Evolutionary conservation across 2,797 vertebrate species (phyloP).

Genomic region (Silurus lanzhouensis): DNA sequence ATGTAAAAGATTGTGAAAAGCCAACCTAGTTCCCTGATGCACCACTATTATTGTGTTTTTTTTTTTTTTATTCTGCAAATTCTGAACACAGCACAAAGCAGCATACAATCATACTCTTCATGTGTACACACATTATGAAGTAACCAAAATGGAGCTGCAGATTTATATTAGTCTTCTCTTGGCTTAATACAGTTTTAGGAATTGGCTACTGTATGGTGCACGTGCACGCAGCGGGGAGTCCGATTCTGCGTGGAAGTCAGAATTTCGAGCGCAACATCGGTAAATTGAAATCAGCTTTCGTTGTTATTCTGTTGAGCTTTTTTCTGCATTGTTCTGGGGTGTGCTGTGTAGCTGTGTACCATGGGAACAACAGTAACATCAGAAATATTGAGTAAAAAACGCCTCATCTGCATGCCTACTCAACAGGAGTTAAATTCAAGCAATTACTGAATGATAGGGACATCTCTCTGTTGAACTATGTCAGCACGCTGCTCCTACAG

Average conservation of each 20-base stretch:
- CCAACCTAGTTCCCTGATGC: not conserved
- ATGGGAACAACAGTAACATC: not conserved
- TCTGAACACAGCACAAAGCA: not conserved
- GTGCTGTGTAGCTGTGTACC: not conserved
- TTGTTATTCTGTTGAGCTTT: not conserved
- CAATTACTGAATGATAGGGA: not conserved
- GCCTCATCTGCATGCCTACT: not conserved
- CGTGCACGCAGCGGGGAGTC: not conserved
- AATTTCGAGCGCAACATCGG: not conserved
- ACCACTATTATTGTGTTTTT: not conserved
- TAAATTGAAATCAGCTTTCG: not conserved
- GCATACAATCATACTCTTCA: not conserved
- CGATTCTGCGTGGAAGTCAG: not conserved
- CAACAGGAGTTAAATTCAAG: not conserved
- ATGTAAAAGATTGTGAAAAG: not conserved
- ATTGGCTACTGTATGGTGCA: not conserved
- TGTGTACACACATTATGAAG: not conserved
- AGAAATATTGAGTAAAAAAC: not conserved
- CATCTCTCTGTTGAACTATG: not conserved
- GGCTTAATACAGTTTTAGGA: not conserved
- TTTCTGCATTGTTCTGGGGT: not conserved
- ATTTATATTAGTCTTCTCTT: not conserved
- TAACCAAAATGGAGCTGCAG: not conserved
- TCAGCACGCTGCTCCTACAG: not conserved
- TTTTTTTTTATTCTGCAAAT: not conserved